These are phyloP conservation scores for Decapterus maruadsi DNA, from an alignment of 2,797 vertebrate genomes.

Conservation along the genomic window DNA sequence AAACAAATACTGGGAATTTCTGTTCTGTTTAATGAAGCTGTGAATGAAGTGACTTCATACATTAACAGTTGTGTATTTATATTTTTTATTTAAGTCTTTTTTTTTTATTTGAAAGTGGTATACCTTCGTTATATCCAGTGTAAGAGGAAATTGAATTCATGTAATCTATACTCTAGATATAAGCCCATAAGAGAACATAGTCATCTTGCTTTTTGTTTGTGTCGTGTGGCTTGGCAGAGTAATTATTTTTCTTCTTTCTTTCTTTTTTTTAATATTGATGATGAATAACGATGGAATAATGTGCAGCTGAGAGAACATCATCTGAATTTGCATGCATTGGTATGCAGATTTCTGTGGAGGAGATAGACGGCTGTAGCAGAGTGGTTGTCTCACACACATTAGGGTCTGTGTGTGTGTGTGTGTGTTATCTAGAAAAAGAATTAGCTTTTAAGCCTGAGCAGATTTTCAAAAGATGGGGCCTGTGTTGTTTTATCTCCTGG, in stretches of 20 bases:
- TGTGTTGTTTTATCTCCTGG: background rate
- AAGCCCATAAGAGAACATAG: background rate
- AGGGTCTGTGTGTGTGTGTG: background rate
- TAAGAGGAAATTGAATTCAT: background rate
- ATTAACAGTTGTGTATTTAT: background rate
- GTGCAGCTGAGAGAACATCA: background rate
- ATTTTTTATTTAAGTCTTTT: background rate
- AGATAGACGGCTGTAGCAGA: conserved; percentile 1
- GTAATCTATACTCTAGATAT: background rate
- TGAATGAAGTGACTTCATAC: background rate
- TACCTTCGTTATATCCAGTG: background rate
- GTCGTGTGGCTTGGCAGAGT: background rate
- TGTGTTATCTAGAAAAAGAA: background rate
- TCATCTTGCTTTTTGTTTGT: background rate
- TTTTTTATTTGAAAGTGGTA: background rate
- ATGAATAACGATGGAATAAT: background rate
- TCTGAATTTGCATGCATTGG: background rate
- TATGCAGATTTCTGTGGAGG: background rate
- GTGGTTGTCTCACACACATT: background rate
- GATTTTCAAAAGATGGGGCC: conserved; percentile 12
- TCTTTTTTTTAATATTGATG: background rate
- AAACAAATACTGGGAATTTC: background rate
- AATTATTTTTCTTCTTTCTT: background rate
- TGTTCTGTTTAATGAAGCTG: background rate
- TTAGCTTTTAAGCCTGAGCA: conserved; percentile 15